phyloP scores from a whole-genome alignment of 2,888 invertebrate species.

The Leucophenga maculata region DNA sequence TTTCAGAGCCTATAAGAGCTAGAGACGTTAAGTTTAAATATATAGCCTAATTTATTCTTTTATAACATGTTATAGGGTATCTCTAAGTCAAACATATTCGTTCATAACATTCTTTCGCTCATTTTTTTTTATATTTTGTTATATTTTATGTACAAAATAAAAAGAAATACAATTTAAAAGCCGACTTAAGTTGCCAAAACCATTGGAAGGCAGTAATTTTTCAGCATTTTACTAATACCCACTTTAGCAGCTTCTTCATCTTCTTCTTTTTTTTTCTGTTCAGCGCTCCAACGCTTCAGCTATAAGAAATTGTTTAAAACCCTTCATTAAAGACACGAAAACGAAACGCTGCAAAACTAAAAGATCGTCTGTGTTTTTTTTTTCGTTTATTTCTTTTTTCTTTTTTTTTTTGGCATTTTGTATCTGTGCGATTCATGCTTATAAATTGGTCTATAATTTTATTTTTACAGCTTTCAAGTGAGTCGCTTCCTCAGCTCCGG shows the following conservation, averaged over 20 bases:
- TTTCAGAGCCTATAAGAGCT: no score
- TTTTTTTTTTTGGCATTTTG: conserved; percentile 7
- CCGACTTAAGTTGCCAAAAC: conserved; percentile 11
- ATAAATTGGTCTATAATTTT: conserved; percentile 68
- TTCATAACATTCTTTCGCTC: neutral
- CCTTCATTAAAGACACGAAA: conserved; percentile 60
- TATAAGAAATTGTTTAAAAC: conserved; percentile 45
- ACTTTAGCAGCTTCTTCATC: conserved; percentile 40
- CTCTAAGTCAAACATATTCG: no score
- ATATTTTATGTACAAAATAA: neutral
- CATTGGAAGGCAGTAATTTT: conserved; percentile 51
- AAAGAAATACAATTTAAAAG: neutral
- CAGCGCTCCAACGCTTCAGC: conserved; percentile 31
- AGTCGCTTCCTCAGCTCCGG: neutral
- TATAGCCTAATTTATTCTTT: no score
- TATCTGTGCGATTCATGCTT: conserved; percentile 55
- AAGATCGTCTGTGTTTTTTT: no score
- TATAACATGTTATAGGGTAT: no score
- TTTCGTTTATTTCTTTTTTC: neutral
- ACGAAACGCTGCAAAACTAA: neutral
- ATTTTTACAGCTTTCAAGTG: conserved; percentile 58
- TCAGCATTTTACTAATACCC: conserved; percentile 66
- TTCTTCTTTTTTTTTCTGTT: neutral
- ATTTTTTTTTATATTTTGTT: neutral
- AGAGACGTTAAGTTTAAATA: no score